These are phyloP conservation scores for Apis mellifera DNA, from an alignment of 1,140 invertebrate genomes.

Conservation along the genomic window Amel_HAv3.1 CM009943.2:10393001-10393500, in stretches of 20 bases:
- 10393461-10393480: constrained; percentile 34
- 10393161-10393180: neutral
- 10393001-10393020: neutral
- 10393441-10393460: constrained; percentile 8
- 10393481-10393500: constrained; percentile 19
- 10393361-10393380: no score
- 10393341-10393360: no score
- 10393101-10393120: constrained; percentile 14
- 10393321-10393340: no score
- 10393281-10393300: no score
- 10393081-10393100: neutral
- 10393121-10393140: constrained; percentile 18
- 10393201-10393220: neutral
- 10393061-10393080: neutral
- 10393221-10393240: neutral
- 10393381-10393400: no score
- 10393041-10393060: neutral
- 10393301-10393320: no score
- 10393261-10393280: no score
- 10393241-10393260: neutral
- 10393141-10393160: constrained; percentile 32
- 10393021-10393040: neutral
- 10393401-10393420: neutral
- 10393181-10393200: neutral
- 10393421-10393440: neutral